A percentile compares a stretch with the other conserved stretches of the same genome.
phyloP scores from a whole-genome alignment of 2,797 vertebrate species.

The Lepus oiostolus region DNA sequence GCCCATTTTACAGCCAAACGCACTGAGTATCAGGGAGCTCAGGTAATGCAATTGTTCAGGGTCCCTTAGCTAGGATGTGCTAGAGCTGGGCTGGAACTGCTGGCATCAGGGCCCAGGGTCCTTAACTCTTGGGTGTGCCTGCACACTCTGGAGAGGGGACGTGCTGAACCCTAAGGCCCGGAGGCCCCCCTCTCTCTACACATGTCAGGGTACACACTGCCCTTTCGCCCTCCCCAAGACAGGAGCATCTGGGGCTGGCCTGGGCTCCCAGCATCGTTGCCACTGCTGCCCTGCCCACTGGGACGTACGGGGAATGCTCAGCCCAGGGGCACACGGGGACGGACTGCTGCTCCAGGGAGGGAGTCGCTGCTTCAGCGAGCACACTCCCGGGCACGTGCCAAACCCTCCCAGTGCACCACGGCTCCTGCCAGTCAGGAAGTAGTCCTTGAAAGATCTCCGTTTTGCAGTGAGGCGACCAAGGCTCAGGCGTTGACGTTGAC shows the following conservation, averaged over 20 bases:
- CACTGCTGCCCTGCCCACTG: neutral
- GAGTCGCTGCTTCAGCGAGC: accelerated
- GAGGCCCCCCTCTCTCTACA: neutral
- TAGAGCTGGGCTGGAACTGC: neutral
- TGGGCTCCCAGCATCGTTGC: neutral
- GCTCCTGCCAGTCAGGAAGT: neutral
- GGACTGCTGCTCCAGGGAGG: neutral
- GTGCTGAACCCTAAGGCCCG: neutral
- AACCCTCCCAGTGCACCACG: neutral
- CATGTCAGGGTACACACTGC: neutral
- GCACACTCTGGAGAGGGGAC: neutral
- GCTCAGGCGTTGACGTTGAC: neutral
- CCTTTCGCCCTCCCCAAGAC: neutral
- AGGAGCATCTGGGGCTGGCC: neutral
- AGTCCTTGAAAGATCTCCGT: neutral
- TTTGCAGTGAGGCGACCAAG: slow-evolving; percentile 19
- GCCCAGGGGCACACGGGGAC: neutral
- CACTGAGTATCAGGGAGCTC: neutral
- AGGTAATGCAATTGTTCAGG: neutral
- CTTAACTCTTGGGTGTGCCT: neutral
- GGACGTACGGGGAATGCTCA: neutral
- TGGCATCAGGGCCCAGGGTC: neutral
- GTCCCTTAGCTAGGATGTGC: neutral
- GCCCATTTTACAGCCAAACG: neutral
- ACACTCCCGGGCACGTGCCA: neutral